Evolutionary conservation across 2,888 invertebrate genomes (phyloP), one percentile per base, ranked within the genome.

Genomic region (Hirtodrosophila duncani): DNA sequence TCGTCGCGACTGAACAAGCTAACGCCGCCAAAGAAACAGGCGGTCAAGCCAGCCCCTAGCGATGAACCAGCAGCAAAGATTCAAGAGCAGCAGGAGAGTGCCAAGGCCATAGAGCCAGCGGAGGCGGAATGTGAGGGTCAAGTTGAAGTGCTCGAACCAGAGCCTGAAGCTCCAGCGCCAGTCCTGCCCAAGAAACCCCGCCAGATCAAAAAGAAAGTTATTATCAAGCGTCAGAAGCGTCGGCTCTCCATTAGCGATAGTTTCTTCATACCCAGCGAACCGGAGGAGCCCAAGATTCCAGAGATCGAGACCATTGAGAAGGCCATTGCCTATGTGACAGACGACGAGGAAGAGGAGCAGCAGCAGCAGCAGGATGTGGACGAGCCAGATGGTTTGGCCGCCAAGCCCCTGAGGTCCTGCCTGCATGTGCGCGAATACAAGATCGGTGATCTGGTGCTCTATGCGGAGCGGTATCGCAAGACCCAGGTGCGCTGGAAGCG

Each of bases 401-500:
- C 51, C 1, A 77, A 77, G 46, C 78, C 80, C 18, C 61, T 70
- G 0, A 86, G 83, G 43, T 74, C 85, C 29, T 86, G 86, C 60
- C 44, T 86, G n/a, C 81, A 83, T 48, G 59, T 69, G 10, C 80
- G 86, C 0, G 82, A 83, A 55, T 86, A 80, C 51, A 74, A 86
- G 37, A 81, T 85, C 2, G 86, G 86, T 0, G 86, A 86, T 38
- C 39, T 75, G 24, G 83, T 86, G 1, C 63, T 86, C 53, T 86
- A 85, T 39, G 86, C 83, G 0, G 86, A 86, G 34, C 85, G 87
- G 5, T 83, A 74, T 29, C 80, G 74, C 10, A 86, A 85, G 62
- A 85, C 84, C 0, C 84, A 84, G 44, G 82, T 86, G 16, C 79
- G 82, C 48, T 86, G 86, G 86, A 84, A 83, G 13, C 81, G 82